Percentiles rank a stretch among this genome's conserved stretches.
Evolutionary conservation across 2,888 invertebrate species (phyloP).

Genomic region (Athalia cordata): DNA sequence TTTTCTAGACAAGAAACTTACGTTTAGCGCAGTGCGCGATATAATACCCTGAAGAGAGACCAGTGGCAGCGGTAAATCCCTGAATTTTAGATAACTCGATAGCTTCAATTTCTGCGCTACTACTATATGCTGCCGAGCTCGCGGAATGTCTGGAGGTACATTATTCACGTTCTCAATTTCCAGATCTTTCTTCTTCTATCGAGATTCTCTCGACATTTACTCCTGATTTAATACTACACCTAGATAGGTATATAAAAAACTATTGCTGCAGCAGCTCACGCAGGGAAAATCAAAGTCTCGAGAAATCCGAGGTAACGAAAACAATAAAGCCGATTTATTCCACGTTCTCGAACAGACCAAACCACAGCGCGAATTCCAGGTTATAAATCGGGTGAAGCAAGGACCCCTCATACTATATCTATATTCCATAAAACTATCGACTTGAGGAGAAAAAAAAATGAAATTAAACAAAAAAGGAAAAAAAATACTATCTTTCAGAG

Average conservation of each 20-base stretch:
- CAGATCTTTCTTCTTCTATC: background rate
- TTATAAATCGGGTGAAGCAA: background rate
- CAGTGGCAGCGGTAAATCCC: background rate
- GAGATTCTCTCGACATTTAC: slow-evolving; percentile 2
- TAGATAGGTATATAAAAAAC: background rate
- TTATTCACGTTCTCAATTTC: slow-evolving; percentile 36
- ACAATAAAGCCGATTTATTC: slow-evolving; percentile 44
- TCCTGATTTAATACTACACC: slow-evolving; percentile 13
- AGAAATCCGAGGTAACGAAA: slow-evolving; percentile 22
- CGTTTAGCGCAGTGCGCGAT: background rate
- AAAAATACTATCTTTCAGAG: too few species aligned
- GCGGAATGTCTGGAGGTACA: background rate
- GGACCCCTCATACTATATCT: background rate
- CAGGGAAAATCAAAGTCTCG: slow-evolving; percentile 15
- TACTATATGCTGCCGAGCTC: background rate
- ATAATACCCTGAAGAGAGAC: background rate
- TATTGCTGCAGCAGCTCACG: background rate
- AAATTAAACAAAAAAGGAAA: too few species aligned
- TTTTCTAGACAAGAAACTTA: slow-evolving; percentile 9
- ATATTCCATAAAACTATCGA: too few species aligned
- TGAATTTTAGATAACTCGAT: slow-evolving; percentile 39
- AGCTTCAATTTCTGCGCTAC: background rate
- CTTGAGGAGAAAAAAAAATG: too few species aligned
- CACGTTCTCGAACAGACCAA: slow-evolving; percentile 25
- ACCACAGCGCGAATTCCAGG: background rate